These are phyloP conservation scores for Rhinichthys osculus DNA, from an alignment of 2,797 vertebrate genomes.

Conservation along the genomic window DNA sequence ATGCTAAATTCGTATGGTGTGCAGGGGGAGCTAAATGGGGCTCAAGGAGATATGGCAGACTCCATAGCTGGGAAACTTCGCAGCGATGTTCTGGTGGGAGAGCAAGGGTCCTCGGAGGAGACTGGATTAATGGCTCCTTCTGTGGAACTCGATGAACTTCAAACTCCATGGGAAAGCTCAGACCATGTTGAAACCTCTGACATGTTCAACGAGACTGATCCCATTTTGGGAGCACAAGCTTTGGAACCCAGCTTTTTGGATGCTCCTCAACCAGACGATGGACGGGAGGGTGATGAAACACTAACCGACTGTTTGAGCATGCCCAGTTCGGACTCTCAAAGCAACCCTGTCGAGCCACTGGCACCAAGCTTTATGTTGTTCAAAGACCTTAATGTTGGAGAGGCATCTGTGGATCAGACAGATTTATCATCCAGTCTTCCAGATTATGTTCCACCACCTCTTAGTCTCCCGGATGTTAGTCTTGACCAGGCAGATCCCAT, in stretches of 20 bases:
- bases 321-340: slow-evolving; percentile 77
- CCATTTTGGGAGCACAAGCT: slow-evolving; percentile 77
- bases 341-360: slow-evolving; percentile 77
- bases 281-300: slow-evolving; percentile 68
- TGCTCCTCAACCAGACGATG: slow-evolving; percentile 76
- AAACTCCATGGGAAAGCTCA: slow-evolving; percentile 80
- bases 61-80: slow-evolving; percentile 77
- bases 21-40: slow-evolving; percentile 65
- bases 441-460: slow-evolving; percentile 73
- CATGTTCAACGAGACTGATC: slow-evolving; percentile 83
- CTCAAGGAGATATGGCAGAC: slow-evolving; percentile 64
- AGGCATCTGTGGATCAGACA: slow-evolving; percentile 73
- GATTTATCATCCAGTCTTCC: slow-evolving; percentile 78
- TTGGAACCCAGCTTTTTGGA: slow-evolving; percentile 80
- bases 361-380: slow-evolving; percentile 82
- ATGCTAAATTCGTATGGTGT: slow-evolving; percentile 85
- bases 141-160: slow-evolving; percentile 75
- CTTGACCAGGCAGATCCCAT: slow-evolving; percentile 62
- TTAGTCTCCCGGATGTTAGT: slow-evolving; percentile 76
- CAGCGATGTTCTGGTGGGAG: slow-evolving; percentile 80
- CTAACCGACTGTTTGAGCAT: slow-evolving; percentile 82
- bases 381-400: slow-evolving; percentile 74
- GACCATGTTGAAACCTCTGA: slow-evolving; percentile 80
- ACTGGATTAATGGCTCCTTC: slow-evolving; percentile 81
- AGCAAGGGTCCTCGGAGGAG: slow-evolving; percentile 82